phyloP scores from a whole-genome alignment of 1,140 invertebrate genomes.

The Aphelinus atriplicis region DNA sequence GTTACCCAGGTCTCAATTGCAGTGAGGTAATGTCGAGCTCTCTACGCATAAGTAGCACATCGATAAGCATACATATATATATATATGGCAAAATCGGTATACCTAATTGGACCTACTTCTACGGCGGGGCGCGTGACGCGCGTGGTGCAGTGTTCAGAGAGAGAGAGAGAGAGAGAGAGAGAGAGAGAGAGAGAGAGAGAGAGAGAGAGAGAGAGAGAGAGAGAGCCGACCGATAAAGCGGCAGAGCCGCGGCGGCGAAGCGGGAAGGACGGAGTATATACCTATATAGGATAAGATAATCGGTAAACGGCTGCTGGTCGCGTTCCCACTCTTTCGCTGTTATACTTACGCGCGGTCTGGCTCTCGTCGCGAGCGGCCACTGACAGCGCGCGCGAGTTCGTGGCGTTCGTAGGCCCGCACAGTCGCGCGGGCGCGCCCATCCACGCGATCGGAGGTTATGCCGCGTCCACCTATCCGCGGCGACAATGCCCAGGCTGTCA shows the following conservation, averaged over 20 bases:
- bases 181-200: background rate
- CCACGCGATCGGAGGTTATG: background rate
- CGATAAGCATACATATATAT: too few species aligned
- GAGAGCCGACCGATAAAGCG: background rate
- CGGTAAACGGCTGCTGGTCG: slow-evolving; percentile 3
- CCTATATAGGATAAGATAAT: too few species aligned
- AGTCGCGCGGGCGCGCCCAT: background rate
- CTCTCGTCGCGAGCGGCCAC: slow-evolving; percentile 9
- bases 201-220: background rate
- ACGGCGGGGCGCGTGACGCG: too few species aligned
- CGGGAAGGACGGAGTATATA: background rate
- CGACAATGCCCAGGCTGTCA: slow-evolving; percentile 25
- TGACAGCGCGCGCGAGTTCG: slow-evolving; percentile 2
- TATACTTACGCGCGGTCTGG: background rate
- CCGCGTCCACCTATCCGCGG: background rate
- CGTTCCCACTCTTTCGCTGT: slow-evolving; percentile 9
- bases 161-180: background rate
- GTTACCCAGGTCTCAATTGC: too few species aligned
- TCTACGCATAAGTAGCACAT: too few species aligned
- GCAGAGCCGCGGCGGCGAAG: background rate
- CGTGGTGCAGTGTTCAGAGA: too few species aligned
- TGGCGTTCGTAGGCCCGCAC: background rate
- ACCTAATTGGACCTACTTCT: too few species aligned
- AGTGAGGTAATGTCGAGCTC: too few species aligned
- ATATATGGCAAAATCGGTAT: too few species aligned